Evolutionary conservation across 2,797 vertebrate species (phyloP).

Genomic region (Sebastes goodei): DNA sequence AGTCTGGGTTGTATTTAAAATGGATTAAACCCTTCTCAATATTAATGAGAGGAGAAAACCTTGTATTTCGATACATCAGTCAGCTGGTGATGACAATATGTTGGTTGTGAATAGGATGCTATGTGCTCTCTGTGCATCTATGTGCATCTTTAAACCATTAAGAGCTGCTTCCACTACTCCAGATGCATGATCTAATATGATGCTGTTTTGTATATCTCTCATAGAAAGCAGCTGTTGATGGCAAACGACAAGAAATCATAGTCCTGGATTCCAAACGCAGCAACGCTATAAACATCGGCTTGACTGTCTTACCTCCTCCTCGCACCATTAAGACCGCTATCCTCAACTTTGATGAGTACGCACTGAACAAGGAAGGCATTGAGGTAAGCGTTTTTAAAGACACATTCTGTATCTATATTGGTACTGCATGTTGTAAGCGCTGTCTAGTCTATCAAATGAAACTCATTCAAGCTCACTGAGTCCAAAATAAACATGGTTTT

Average conservation of each 20-base stretch:
- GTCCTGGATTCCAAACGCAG: constrained; percentile 97
- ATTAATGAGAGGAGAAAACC: background rate
- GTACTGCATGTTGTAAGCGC: background rate
- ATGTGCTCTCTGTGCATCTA: background rate
- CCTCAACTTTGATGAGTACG: constrained; percentile 98
- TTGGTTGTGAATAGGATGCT: background rate
- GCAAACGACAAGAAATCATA: constrained; percentile 96
- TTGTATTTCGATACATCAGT: background rate
- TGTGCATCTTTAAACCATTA: background rate
- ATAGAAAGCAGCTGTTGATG: constrained; percentile 95
- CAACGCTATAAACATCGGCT: constrained; percentile 96
- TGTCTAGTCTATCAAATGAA: constrained; percentile 23
- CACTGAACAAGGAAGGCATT: constrained; percentile 98
- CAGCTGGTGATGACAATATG: background rate
- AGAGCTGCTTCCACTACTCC: background rate
- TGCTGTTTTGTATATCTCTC: background rate
- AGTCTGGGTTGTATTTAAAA: background rate
- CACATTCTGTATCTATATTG: background rate
- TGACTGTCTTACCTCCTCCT: constrained; percentile 95
- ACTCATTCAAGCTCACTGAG: constrained; percentile 21
- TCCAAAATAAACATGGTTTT: constrained; percentile 55
- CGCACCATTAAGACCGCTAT: constrained; percentile 98
- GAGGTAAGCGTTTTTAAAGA: constrained; percentile 86
- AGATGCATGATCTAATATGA: background rate
- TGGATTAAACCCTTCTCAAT: background rate